Percentiles rank a stretch among this genome's conserved stretches.
These are phyloP conservation scores for Ceratosolen fusciceps DNA, from an alignment of 1,140 invertebrate species.

Conservation along the genomic window DNA sequence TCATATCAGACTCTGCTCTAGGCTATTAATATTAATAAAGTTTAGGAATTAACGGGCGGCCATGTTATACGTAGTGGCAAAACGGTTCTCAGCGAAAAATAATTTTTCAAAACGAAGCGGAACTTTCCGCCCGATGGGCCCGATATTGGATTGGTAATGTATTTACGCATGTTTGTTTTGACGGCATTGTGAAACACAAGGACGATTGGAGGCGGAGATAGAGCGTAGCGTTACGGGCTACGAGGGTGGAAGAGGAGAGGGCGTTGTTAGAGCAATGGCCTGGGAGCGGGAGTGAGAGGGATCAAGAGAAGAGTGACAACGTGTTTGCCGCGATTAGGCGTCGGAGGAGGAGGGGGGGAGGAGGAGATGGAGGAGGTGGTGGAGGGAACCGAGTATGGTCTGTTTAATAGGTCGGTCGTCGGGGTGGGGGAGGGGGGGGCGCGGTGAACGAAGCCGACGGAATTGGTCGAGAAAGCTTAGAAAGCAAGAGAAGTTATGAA, in stretches of 20 bases:
- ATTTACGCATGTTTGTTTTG: constrained; percentile 23
- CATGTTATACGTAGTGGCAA: neutral
- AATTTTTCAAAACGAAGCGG: neutral
- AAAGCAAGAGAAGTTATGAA: too few relatives aligned
- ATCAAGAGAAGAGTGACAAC: too few relatives aligned
- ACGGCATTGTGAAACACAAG: constrained; percentile 14
- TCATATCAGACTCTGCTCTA: too few relatives aligned
- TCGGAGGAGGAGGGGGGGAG: neutral
- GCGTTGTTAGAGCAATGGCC: neutral
- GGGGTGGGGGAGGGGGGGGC: too few relatives aligned
- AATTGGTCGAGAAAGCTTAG: too few relatives aligned
- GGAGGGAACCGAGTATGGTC: neutral
- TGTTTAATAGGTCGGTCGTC: too few relatives aligned
- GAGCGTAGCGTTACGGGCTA: neutral
- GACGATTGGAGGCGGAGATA: constrained; percentile 10
- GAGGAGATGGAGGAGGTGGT: neutral
- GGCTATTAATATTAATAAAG: constrained; percentile 14
- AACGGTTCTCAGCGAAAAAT: neutral
- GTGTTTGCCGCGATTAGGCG: too few relatives aligned
- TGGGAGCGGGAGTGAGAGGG: neutral
- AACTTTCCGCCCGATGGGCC: neutral
- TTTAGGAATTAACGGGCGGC: neutral
- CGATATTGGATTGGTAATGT: constrained; percentile 1
- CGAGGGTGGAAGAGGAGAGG: too few relatives aligned
- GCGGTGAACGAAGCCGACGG: too few relatives aligned